Evolutionary conservation across 2,797 vertebrate species (phyloP), one percentile per base, ranked within the genome.

Genomic region (Melanotaenia trifasciata): DNA sequence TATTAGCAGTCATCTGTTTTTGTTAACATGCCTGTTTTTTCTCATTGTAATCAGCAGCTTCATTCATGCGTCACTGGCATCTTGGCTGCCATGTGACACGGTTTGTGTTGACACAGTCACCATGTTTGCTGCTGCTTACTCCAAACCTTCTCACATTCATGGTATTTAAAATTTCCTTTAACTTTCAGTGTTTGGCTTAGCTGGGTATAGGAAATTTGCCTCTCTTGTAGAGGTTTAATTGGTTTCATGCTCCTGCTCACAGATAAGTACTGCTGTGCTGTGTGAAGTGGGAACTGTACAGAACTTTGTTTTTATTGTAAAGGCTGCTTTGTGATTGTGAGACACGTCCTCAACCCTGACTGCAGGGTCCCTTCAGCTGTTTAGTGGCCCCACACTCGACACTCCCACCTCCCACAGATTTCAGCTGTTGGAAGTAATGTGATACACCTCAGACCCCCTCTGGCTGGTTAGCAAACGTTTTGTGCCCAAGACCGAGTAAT

Each of bases 401-500:
- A 70, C 84, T 69, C 82, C 75, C 87, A 91, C 87, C 89, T 87
- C 86, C 85, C 81, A 47, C 43, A 87, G 80, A 91, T 93, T 94
- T 95, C 94, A 95, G 91, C 93, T 93, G 88, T 93, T 94, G 90
- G 89, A 87, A 65, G 94, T 92, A 94, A 95, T 90, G 67, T 64
- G 93, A 95, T 92, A 90, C 80, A 76, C 81, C 58, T 67, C 81
- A 36, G 78, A 89, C 67, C 87, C 26, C 64, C 80, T 84, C 70
- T 58, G 70, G 83, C 74, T 59, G 82, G 81, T 89, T 92, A 84
- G 87, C 88, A 91, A 88, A 92, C 56, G 38, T 78, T 93, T 87
- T 86, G 83, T 76, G 62, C 72, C 70, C 81, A 36, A 3, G 40
- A 75, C 79, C 70, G 74, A 86, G 74, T 68, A 76, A 76, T 79